Evolutionary conservation across 2,113 vertebrate genomes (phyloP).

Genomic region (Strix uralensis): DNA sequence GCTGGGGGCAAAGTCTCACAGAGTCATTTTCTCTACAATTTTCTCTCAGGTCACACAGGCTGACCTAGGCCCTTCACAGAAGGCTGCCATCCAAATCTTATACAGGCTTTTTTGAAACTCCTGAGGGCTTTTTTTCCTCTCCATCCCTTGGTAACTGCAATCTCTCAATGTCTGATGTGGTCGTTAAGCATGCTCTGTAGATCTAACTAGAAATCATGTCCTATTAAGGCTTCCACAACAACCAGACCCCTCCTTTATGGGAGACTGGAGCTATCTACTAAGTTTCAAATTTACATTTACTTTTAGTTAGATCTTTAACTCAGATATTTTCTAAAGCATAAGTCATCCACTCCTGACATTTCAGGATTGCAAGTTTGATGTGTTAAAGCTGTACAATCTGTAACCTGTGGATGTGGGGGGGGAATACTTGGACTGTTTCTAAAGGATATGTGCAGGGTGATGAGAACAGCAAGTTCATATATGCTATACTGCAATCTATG

Average conservation of each 20-base stretch:
- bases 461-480: neutral
- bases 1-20: neutral
- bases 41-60: neutral
- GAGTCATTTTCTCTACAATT: neutral
- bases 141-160: neutral
- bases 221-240: neutral
- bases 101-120: neutral
- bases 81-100: neutral
- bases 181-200: neutral
- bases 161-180: neutral
- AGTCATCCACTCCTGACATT: neutral
- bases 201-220: neutral
- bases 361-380: neutral
- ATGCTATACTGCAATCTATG: neutral
- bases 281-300: neutral
- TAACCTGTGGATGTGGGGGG: neutral
- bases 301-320: neutral
- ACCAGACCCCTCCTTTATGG: neutral
- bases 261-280: neutral
- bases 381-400: neutral
- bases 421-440: neutral
- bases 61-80: neutral
- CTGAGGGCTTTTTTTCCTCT: neutral
- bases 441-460: neutral
- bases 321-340: neutral